Evolutionary conservation across 1,140 invertebrate species (phyloP).

Genomic region (Drosophila grimshawi): DNA sequence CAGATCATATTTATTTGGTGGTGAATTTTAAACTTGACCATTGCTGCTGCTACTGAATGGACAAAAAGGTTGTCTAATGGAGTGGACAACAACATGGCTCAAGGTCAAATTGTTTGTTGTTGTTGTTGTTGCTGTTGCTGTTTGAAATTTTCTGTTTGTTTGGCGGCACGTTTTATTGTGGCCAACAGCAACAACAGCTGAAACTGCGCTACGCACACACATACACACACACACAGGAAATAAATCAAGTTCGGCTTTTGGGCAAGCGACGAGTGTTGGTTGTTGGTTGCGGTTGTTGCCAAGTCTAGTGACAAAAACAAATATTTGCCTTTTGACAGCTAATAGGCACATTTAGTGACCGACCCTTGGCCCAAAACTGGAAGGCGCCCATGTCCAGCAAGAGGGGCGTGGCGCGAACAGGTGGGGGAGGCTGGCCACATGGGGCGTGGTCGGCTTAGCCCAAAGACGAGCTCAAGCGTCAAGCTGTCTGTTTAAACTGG

Average conservation of each 20-base stretch:
- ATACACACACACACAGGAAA: constrained; percentile 65
- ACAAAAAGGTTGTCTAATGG: constrained; percentile 24
- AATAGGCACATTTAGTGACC: constrained; percentile 75
- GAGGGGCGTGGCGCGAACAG: background rate
- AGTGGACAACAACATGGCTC: constrained; percentile 38
- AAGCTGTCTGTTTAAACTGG: constrained; percentile 68
- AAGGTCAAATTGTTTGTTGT: constrained; percentile 60
- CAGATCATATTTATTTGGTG: background rate
- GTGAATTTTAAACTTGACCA: constrained; percentile 22
- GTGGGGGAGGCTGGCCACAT: background rate
- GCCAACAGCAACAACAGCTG: constrained; percentile 30
- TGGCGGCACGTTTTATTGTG: constrained; percentile 72
- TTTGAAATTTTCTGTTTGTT: constrained; percentile 50
- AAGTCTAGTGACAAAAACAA: constrained; percentile 61
- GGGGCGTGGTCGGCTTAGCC: constrained; percentile 23
- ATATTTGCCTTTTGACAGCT: constrained; percentile 80
- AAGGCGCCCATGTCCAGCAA: background rate
- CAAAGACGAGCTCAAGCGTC: constrained; percentile 46
- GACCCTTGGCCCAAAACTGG: constrained; percentile 23
- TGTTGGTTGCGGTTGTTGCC: constrained; percentile 35
- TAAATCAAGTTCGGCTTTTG: constrained; percentile 81
- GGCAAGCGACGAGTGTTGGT: constrained; percentile 33
- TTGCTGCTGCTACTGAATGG: background rate
- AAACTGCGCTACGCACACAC: constrained; percentile 11
- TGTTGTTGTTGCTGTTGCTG: constrained; percentile 35